Conservation (phyloP, 2,113 vertebrate genomes). For the Chinchilla lanigera region DNA sequence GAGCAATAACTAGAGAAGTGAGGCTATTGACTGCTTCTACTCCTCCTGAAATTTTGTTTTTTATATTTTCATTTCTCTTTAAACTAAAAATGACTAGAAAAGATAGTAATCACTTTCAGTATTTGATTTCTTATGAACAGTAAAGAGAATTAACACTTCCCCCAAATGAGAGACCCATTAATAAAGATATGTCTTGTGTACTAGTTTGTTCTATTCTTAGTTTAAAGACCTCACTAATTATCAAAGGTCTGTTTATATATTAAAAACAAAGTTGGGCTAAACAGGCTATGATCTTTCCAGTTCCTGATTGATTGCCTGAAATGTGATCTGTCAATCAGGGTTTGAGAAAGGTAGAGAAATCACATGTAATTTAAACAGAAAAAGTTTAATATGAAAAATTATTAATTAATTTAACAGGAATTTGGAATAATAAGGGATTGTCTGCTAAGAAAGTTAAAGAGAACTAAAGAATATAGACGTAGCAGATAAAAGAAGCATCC, state of each 20-base stretch:
- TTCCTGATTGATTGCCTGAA: slow-evolving; percentile 10
- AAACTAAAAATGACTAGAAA: slow-evolving; percentile 40
- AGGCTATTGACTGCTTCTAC: background rate
- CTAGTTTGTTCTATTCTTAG: background rate
- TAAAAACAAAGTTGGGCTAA: background rate
- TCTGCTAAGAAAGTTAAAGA: slow-evolving; percentile 24
- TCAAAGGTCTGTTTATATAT: slow-evolving; percentile 2
- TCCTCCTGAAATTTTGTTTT: slow-evolving; percentile 11
- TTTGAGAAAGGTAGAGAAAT: slow-evolving; percentile 21
- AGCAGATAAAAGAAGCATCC: background rate
- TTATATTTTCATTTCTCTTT: slow-evolving; percentile 45
- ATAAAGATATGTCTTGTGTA: background rate
- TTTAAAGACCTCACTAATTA: background rate
- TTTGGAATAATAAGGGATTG: background rate
- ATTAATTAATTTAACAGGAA: background rate
- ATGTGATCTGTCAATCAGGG: background rate
- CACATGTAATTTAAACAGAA: slow-evolving; percentile 9
- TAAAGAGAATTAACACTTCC: slow-evolving; percentile 8
- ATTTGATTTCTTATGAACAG: background rate
- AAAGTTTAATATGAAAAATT: background rate
- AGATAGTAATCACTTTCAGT: background rate
- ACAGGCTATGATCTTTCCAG: background rate
- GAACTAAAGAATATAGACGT: background rate
- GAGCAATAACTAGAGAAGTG: background rate
- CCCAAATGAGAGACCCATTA: background rate